phyloP scores from a whole-genome alignment of 2,888 invertebrate species.

The Lottia scabra region DNA sequence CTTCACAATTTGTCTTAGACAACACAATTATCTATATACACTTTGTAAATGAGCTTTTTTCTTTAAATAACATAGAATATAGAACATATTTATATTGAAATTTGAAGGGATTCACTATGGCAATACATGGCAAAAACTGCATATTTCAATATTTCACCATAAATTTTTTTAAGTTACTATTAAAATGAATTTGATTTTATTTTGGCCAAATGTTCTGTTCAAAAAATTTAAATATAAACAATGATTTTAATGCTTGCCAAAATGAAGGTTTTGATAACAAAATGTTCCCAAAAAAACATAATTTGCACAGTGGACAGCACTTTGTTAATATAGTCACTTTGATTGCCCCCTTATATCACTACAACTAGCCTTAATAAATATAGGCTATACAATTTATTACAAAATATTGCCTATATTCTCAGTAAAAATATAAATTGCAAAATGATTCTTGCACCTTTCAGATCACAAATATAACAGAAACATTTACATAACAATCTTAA shows the following conservation, averaged over 20 bases:
- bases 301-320: no score
- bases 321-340: neutral
- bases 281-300: no score
- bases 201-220: no score
- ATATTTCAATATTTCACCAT: neutral
- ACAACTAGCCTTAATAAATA: neutral
- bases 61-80: neutral
- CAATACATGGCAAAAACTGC: neutral
- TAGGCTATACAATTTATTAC: neutral
- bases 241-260: no score
- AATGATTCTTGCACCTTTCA: constrained; percentile 3
- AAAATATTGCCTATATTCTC: neutral
- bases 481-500: constrained; percentile 1
- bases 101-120: neutral
- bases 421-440: constrained; percentile 4
- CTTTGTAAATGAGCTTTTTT: neutral
- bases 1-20: constrained; percentile 1
- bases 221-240: no score
- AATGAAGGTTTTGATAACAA: no score
- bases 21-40: constrained; percentile 3
- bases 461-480: constrained; percentile 7
- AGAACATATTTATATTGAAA: neutral
- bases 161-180: no score
- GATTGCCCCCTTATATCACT: neutral
- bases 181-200: no score